Percentiles rank a stretch among this genome's conserved stretches.
These are phyloP conservation scores for Eupithecia vulgata DNA, from an alignment of 2,888 invertebrate species.

Conservation along the genomic window DNA sequence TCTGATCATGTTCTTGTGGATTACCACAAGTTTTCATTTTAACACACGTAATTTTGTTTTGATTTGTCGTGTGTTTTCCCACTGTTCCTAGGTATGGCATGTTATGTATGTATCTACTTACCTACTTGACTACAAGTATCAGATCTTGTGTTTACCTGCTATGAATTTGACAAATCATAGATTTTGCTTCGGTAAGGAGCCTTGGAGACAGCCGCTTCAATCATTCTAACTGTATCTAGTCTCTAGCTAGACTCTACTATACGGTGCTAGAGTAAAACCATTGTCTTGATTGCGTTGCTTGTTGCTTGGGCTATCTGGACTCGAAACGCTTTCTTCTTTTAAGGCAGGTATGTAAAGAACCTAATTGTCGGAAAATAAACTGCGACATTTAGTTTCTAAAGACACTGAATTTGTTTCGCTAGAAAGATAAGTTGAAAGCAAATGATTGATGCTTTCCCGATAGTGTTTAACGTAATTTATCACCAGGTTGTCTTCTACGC, in stretches of 20 bases:
- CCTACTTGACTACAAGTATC: neutral
- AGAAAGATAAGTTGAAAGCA: neutral
- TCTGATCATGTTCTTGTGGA: neutral
- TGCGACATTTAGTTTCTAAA: constrained; percentile 16
- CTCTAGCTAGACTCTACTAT: neutral
- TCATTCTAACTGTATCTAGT: neutral
- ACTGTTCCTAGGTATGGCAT: neutral
- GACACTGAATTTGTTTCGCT: neutral
- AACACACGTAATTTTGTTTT: neutral
- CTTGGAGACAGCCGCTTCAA: neutral
- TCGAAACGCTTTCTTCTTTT: constrained; percentile 42
- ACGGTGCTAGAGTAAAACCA: neutral
- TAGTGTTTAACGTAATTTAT: neutral
- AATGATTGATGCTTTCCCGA: neutral
- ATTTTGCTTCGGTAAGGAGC: neutral
- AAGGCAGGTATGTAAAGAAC: constrained; percentile 29
- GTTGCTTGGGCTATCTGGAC: constrained; percentile 22
- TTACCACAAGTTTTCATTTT: neutral
- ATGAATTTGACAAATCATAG: neutral
- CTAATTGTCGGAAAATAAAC: constrained; percentile 6
- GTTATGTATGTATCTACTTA: neutral
- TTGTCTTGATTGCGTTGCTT: constrained; percentile 3
- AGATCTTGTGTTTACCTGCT: neutral
- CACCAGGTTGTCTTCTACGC: neutral
- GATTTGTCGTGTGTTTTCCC: constrained; percentile 1